A percentile compares a stretch with the other conserved stretches of the same genome.
Conservation (phyloP, 2,888 invertebrate species). For the Synergus umbraculus region DNA sequence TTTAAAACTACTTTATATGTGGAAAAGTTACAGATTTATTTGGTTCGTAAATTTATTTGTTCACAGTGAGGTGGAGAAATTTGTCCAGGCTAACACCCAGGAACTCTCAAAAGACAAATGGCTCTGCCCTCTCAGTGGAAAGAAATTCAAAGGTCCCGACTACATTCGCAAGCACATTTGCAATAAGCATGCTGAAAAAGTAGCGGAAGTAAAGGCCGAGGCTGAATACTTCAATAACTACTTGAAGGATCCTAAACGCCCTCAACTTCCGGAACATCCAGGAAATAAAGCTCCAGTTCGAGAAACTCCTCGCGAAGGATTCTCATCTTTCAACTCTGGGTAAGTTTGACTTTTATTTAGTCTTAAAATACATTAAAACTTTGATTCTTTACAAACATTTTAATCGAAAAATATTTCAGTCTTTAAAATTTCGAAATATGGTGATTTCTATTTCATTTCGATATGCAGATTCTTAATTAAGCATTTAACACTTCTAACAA, state of each 20-base stretch:
- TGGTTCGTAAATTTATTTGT: constrained; percentile 21
- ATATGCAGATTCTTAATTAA: neutral
- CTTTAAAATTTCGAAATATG: neutral
- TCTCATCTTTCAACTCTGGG: constrained; percentile 76
- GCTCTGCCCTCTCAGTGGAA: constrained; percentile 98
- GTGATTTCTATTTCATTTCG: neutral
- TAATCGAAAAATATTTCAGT: neutral
- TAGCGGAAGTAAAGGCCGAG: constrained; percentile 97
- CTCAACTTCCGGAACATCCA: constrained; percentile 93
- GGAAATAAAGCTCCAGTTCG: constrained; percentile 79
- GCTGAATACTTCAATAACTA: constrained; percentile 99
- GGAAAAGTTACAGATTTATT: constrained; percentile 11
- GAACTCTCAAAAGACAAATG: constrained; percentile 99
- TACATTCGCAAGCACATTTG: constrained; percentile 99
- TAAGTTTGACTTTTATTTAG: constrained; percentile 48
- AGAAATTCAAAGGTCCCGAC: constrained; percentile 99
- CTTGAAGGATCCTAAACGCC: constrained; percentile 94
- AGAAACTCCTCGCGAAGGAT: constrained; percentile 76
- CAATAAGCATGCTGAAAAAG: constrained; percentile 97
- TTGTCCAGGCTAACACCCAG: constrained; percentile 96
- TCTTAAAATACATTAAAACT: constrained; percentile 33
- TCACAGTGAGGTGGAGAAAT: constrained; percentile 90
- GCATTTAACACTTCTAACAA: neutral
- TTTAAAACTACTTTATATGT: no score
- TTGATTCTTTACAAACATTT: constrained; percentile 11